Base-by-base conservation (phyloP, 2,888 invertebrate species). In the Amphipyra tragopoginis region DNA sequence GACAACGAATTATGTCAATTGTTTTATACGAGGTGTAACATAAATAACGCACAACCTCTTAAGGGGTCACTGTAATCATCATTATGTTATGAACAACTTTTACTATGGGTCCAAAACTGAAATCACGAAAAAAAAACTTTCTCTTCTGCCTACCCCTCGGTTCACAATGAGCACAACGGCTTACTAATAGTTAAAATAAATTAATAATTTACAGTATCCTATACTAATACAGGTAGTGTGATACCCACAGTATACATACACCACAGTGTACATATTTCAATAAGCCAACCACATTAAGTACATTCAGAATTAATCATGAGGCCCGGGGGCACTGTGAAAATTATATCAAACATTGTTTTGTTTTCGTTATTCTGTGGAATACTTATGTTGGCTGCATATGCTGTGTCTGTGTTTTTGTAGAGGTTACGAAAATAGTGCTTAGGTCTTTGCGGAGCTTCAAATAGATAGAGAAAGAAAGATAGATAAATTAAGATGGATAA, bases 261-360 rank as follows among this genome's bases (percentile, higher is more conserved):
- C 5, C 29, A 29, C 29, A 45, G 49, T 49, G 40, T 66, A 51
- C 49, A 73, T 73, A 68, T 59, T 73, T 59, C 43, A 73, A 59
- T 73, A 73, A 56, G 56, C 59, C 64, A 54, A 47, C 55, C 34
- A 38, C 59, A 13, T n/a, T n/a, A n/a, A n/a, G 51, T 53, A 59
- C 59, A 73, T 68, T 72, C 33, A 36, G 64, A 72, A 73, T 72
- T 64, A 73, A 50, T 71, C 38, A 71, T 73, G 59, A 73, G 58
- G 15, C 55, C 64, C 59, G 53, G 42, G 15, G 47, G 53, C 47
- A 26, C 39, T 53, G 39, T 62, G 59, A 64, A 68, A 73, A 64
- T 52, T 68, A 57, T 54, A 57, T 39, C 14, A 13, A 48, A 54
- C 50, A 40, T 15, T 40, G 61, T 57, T 66, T 33, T 10, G 14